Conservation (phyloP, 2,797 vertebrate species). For the Tolypeutes matacus region DNA sequence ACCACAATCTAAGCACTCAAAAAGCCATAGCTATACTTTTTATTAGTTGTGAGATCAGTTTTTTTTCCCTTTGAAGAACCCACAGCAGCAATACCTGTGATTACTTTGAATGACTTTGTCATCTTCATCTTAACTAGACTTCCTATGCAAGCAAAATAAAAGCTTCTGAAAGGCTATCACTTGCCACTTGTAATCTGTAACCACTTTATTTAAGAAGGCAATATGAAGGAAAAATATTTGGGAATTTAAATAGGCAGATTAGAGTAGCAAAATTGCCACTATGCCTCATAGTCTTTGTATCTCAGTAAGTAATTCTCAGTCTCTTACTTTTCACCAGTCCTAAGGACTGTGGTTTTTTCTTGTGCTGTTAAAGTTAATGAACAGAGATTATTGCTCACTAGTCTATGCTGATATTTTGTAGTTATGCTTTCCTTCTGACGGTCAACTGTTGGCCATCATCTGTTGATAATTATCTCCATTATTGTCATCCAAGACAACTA, state of each 20-base stretch:
- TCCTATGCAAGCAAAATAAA: background rate
- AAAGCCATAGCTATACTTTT: background rate
- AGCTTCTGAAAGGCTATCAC: background rate
- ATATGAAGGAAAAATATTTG: background rate
- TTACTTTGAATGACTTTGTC: background rate
- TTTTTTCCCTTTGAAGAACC: background rate
- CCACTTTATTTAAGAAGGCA: background rate
- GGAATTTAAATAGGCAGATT: background rate
- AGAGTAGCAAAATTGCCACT: background rate
- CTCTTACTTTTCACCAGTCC: background rate
- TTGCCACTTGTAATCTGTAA: background rate
- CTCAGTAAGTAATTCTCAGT: background rate
- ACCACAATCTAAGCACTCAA: background rate
- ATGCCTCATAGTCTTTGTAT: background rate
- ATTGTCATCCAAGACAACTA: background rate
- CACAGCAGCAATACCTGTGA: background rate
- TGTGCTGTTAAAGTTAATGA: background rate
- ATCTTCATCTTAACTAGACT: background rate
- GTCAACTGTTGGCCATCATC: background rate
- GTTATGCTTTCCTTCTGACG: background rate
- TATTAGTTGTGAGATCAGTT: background rate
- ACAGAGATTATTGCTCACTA: background rate
- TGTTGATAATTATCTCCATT: background rate
- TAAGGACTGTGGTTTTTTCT: background rate
- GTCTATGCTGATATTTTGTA: background rate